A percentile compares a stretch with the other conserved stretches of the same genome.
phyloP scores from a whole-genome alignment of 2,797 vertebrate genomes.

The Enteromius thamalakanensis region DNA sequence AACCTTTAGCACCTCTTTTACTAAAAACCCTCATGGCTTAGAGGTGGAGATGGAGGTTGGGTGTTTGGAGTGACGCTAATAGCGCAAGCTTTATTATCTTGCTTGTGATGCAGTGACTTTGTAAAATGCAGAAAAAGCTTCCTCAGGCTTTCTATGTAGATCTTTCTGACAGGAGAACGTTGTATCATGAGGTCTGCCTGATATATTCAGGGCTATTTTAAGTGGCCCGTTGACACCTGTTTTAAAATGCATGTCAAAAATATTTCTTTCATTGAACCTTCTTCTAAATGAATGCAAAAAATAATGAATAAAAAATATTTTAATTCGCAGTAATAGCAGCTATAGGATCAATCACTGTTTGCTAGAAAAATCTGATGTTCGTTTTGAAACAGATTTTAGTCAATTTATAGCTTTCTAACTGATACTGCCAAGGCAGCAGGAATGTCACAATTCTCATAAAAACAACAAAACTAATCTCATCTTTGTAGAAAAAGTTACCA shows the following conservation, averaged over 20 bases:
- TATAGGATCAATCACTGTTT: not conserved
- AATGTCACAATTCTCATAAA: not conserved
- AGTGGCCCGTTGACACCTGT: not conserved
- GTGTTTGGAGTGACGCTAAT: not conserved
- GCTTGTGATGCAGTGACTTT: not conserved
- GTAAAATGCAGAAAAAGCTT: not conserved
- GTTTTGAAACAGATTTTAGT: not conserved
- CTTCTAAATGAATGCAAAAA: not conserved
- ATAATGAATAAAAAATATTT: not conserved
- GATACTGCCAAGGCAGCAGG: not conserved
- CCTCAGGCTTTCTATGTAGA: not conserved
- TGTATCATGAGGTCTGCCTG: not conserved
- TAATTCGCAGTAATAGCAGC: too few relatives aligned
- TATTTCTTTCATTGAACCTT: not conserved
- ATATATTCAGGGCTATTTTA: not conserved
- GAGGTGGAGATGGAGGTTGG: constrained; percentile 4
- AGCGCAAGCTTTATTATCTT: not conserved
- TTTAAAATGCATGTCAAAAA: not conserved
- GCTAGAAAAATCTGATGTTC: not conserved
- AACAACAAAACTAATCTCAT: not conserved
- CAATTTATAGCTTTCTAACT: not conserved
- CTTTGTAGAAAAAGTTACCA: not conserved
- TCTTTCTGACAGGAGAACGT: not conserved
- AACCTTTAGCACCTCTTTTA: constrained; percentile 22
- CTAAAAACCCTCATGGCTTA: not conserved